phyloP scores from a whole-genome alignment of 2,113 vertebrate species.

The Tachysurus vachellii region DNA sequence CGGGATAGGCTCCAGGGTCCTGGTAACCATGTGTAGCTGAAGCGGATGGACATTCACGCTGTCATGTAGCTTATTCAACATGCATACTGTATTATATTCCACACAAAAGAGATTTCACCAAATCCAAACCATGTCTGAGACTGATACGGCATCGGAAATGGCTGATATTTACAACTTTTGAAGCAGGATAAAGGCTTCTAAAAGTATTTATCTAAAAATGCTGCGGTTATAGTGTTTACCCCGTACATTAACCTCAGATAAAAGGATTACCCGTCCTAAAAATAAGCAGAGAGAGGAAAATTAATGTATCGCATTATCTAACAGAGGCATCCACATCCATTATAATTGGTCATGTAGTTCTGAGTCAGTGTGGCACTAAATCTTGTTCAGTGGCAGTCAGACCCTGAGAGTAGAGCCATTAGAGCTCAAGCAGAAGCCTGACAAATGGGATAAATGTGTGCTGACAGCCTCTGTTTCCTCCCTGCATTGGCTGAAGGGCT shows the following conservation, averaged over 20 bases:
- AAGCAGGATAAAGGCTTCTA: neutral
- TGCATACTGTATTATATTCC: neutral
- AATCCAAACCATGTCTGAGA: neutral
- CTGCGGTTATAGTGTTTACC: neutral
- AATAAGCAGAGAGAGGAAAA: neutral
- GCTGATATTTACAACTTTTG: neutral
- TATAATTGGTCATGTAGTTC: conserved; percentile 24
- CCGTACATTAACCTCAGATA: conserved; percentile 6
- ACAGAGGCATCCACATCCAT: conserved; percentile 18
- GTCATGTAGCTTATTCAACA: neutral
- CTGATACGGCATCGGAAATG: neutral
- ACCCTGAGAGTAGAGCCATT: conserved; percentile 29
- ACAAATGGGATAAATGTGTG: conserved; percentile 35
- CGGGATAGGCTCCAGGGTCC: too few relatives aligned
- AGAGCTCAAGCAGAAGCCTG: conserved; percentile 35
- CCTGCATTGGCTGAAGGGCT: neutral
- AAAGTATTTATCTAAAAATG: neutral
- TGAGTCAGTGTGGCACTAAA: conserved; percentile 27
- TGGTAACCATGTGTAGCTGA: too few relatives aligned
- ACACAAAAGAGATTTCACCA: neutral
- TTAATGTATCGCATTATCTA: conserved; percentile 18
- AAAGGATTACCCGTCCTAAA: neutral
- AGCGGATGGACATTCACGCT: neutral
- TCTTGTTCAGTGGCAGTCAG: conserved; percentile 24
- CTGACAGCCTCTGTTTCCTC: conserved; percentile 33